A percentile compares a stretch with the other conserved stretches of the same genome.
Evolutionary conservation across 2,797 vertebrate genomes (phyloP).

Genomic region (Tangara arthus): DNA sequence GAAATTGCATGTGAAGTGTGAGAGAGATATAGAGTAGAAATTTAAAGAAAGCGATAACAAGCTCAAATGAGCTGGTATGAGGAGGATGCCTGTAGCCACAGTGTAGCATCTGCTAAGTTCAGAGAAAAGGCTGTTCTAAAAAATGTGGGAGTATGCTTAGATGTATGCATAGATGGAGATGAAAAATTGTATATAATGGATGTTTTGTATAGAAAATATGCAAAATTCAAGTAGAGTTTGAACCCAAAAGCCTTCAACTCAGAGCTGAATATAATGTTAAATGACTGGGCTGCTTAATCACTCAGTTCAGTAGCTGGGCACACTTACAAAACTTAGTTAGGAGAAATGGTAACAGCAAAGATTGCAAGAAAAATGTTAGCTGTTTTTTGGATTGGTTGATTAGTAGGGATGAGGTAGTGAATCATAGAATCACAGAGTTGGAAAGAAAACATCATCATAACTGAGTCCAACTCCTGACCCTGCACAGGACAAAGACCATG

Average conservation of each 20-base stretch:
- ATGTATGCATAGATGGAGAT: background rate
- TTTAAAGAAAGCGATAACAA: slow-evolving; percentile 29
- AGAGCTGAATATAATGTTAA: background rate
- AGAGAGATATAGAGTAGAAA: background rate
- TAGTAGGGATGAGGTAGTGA: background rate
- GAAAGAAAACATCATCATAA: background rate
- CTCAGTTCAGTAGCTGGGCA: background rate
- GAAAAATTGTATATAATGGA: background rate
- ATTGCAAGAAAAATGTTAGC: background rate
- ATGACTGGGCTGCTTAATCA: background rate
- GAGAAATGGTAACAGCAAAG: background rate
- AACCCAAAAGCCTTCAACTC: background rate
- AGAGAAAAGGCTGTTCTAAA: background rate
- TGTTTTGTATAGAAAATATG: background rate
- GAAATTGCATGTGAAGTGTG: background rate
- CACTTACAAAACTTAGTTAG: background rate
- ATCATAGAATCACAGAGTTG: background rate
- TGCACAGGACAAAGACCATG: background rate
- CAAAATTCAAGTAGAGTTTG: background rate
- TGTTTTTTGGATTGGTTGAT: background rate
- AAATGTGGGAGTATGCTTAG: background rate
- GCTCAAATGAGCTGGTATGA: background rate
- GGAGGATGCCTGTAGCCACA: background rate
- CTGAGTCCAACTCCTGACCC: background rate
- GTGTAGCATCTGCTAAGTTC: background rate